Base-by-base conservation (phyloP, 1,140 invertebrate species). In the Periplaneta americana region DNA sequence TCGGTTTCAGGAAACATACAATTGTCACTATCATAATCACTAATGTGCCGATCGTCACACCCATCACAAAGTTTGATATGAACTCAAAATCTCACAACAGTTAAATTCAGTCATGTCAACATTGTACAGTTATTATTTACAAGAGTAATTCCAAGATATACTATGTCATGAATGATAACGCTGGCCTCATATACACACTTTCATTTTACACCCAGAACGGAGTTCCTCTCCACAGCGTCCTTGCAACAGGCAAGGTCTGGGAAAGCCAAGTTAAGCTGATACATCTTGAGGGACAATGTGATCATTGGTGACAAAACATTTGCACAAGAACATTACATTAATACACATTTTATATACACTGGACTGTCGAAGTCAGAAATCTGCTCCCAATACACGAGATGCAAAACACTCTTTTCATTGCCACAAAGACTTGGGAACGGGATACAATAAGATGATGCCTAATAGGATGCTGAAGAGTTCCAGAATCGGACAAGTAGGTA, bases 31-130 rank as follows among this genome's bases (percentile, higher is more conserved):
- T 77, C 6, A 34, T 28, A 3, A 0, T 22, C 35, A 36, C 33
- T 36, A 77, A n/a, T 18, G 33, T 77, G 33, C 75, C 33, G 33
- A 31, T 31, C 22, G 17, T 34, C 75, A 34, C 35, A 34, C 35
- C 35, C 75, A 33, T 33, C 75, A 77, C 32, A 33, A 1, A 34
- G 33, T 77, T 33, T 77, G 75, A 77, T 77, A 77, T 77, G 75
- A 77, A 77, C 31, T 33, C 31, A 77, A 77, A 77, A 77, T 22
- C 22, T 77, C 75, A 77, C 75, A 77, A 33, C 18, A 77, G 75
- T 77, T 77, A 34, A 34, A 34, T 77, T 77, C 33, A 77, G 75
- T 77, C 35, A 77, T 77, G 31, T 34, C 35, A 77, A 34, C 75
- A 34, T 77, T 34, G 33, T 22, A 77, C 75, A 77, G 75, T 77